Evolutionary conservation across 1,140 invertebrate genomes (phyloP).

Genomic region (Adelges cooleyi): DNA sequence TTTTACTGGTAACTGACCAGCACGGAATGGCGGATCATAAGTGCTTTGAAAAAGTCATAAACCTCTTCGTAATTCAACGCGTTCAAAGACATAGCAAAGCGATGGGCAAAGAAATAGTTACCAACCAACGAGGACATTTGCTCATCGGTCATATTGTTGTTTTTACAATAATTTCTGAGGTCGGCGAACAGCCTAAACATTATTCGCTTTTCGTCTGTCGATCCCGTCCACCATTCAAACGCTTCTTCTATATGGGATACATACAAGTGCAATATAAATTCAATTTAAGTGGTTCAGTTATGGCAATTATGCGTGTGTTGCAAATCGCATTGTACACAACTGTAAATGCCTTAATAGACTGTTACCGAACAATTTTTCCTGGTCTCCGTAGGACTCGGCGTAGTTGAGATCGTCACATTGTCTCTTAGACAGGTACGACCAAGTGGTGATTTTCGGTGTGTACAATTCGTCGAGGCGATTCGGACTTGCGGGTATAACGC

Average conservation of each 20-base stretch:
- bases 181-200: slow-evolving; percentile 1
- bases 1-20: background rate
- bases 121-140: slow-evolving; percentile 13
- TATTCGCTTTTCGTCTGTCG: background rate
- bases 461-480: background rate
- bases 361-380: background rate
- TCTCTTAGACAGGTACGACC: background rate
- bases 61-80: background rate
- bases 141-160: background rate
- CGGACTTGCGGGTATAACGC: background rate
- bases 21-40: slow-evolving; percentile 4
- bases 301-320: too few relatives aligned
- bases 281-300: too few relatives aligned
- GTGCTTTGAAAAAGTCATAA: slow-evolving; percentile 1
- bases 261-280: too few relatives aligned
- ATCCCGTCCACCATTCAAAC: background rate
- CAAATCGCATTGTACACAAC: too few relatives aligned
- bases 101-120: background rate
- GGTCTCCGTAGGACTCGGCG: background rate
- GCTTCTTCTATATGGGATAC: background rate
- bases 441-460: background rate
- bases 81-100: background rate
- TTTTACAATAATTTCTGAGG: background rate
- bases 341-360: too few relatives aligned
- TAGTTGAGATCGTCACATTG: background rate